These are phyloP conservation scores for Camelus dromedarius DNA, from an alignment of 2,113 vertebrate genomes.

Conservation along the genomic window DNA sequence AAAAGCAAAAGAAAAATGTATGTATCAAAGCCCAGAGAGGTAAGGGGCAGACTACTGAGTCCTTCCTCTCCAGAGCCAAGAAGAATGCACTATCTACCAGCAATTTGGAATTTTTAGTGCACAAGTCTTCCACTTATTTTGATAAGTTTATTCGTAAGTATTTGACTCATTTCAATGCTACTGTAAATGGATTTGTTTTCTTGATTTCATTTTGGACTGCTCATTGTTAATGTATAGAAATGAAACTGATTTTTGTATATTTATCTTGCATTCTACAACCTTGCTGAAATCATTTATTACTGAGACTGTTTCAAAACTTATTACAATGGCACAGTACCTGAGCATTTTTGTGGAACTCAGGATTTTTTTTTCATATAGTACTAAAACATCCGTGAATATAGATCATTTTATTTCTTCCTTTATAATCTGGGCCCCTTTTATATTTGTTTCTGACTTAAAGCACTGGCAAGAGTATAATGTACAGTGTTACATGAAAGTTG, in stretches of 20 bases:
- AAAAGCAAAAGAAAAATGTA: neutral
- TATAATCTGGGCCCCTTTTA: neutral
- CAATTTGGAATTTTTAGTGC: neutral
- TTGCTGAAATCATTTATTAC: neutral
- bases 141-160: neutral
- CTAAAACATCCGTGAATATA: neutral
- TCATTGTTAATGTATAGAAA: neutral
- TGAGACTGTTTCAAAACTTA: neutral
- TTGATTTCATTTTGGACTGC: neutral
- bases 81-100: neutral
- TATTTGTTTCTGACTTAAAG: neutral
- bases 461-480: neutral
- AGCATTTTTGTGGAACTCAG: neutral
- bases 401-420: neutral
- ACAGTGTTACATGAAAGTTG: neutral
- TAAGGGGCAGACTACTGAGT: neutral
- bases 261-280: neutral
- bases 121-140: neutral
- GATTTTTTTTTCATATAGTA: neutral
- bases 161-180: neutral
- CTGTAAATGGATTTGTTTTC: neutral
- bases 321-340: neutral
- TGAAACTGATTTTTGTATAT: neutral
- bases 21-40: neutral
- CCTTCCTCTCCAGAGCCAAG: rapidly evolving